Conservation (phyloP, 1,140 invertebrate species). For the Leucophenga varia region DNA sequence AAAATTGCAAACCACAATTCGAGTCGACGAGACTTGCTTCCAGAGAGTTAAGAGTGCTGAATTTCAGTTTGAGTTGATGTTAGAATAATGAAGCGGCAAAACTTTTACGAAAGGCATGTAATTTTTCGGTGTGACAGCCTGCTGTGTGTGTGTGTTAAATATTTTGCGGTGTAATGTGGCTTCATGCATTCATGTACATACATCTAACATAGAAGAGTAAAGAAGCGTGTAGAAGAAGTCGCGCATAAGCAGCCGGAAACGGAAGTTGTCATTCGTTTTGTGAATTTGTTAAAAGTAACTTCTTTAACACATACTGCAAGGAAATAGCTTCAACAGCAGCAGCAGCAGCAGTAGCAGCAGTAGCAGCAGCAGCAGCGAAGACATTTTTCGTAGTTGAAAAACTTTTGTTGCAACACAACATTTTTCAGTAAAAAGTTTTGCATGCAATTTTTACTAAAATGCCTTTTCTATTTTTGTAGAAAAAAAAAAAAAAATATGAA, state of each 20-base stretch:
- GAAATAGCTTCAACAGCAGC: too few relatives aligned
- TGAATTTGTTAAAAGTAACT: conserved; percentile 52
- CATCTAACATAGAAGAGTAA: too few relatives aligned
- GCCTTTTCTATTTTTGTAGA: too few relatives aligned
- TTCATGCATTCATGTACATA: too few relatives aligned
- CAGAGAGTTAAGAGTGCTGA: not conserved
- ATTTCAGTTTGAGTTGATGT: conserved; percentile 34
- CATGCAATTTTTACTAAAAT: too few relatives aligned
- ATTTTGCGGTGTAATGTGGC: too few relatives aligned
- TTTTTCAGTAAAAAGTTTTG: too few relatives aligned
- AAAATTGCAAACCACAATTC: conserved; percentile 53
- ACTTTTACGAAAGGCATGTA: conserved; percentile 54
- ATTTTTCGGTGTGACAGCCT: conserved; percentile 53
- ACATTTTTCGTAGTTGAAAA: conserved; percentile 24
- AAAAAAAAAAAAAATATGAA: too few relatives aligned
- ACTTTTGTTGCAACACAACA: too few relatives aligned
- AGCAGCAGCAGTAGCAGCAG: conserved; percentile 18
- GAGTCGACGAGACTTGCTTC: conserved; percentile 30
- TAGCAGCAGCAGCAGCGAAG: conserved; percentile 3
- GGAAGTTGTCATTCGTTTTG: conserved; percentile 53
- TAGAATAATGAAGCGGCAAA: conserved; percentile 55
- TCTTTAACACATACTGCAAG: too few relatives aligned
- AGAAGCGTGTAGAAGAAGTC: too few relatives aligned
- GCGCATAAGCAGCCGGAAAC: conserved; percentile 25
- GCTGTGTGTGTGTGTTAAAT: conserved; percentile 11